Conservation (phyloP, 2,113 vertebrate species). For the Silurus glanis region DNA sequence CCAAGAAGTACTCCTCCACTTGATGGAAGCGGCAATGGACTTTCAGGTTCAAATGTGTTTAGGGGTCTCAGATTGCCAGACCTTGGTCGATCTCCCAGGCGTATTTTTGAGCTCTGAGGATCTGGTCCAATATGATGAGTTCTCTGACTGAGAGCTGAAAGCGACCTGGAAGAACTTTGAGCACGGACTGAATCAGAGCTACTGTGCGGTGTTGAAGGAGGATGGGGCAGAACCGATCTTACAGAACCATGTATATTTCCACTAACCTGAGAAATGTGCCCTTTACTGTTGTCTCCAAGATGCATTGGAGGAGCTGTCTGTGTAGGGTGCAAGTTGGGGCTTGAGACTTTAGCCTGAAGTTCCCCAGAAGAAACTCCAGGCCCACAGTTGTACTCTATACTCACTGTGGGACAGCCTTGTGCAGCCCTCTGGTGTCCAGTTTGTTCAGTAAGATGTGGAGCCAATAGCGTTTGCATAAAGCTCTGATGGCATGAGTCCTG, state of each 20-base stretch:
- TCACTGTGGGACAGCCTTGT: constrained; percentile 85
- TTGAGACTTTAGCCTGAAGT: constrained; percentile 88
- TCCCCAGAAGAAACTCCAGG: constrained; percentile 83
- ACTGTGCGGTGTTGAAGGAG: constrained; percentile 79
- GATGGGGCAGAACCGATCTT: constrained; percentile 81
- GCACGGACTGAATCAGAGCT: constrained; percentile 83
- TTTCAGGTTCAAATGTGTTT: constrained; percentile 88
- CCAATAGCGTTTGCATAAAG: constrained; percentile 94
- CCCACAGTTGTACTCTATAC: constrained; percentile 88
- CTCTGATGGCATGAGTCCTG: constrained; percentile 92
- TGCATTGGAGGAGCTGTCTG: constrained; percentile 88
- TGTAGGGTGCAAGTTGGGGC: constrained; percentile 83
- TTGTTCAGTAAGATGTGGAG: constrained; percentile 89
- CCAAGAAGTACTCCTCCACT: constrained; percentile 85
- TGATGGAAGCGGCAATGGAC: constrained; percentile 83
- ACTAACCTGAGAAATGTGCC: constrained; percentile 86
- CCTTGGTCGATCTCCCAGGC: constrained; percentile 84
- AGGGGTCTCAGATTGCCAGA: constrained; percentile 83
- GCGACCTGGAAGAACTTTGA: constrained; percentile 74
- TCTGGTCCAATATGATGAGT: constrained; percentile 86
- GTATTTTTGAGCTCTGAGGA: constrained; percentile 79
- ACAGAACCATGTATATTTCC: constrained; percentile 87
- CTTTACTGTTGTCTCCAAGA: constrained; percentile 85
- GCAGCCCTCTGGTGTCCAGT: constrained; percentile 83
- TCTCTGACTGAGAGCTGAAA: constrained; percentile 82